A percentile compares a stretch with the other conserved stretches of the same genome.
These are phyloP conservation scores for Barbus barbus DNA, from an alignment of 2,113 vertebrate genomes.

Conservation along the genomic window DNA sequence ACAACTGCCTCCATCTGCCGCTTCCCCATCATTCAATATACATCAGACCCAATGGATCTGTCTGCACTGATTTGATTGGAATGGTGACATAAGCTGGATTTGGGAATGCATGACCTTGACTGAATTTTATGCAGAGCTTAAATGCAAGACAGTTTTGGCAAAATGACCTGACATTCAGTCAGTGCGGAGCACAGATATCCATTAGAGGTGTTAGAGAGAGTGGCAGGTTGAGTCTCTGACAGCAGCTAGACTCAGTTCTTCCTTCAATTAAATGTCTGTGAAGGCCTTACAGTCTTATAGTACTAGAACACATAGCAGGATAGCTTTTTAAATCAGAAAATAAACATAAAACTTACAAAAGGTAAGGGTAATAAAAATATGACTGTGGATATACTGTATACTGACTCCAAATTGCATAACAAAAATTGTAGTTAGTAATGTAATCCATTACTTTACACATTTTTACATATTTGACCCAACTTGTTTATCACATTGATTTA, in stretches of 20 bases:
- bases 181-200: constrained; percentile 61
- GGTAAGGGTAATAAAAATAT: too few relatives aligned
- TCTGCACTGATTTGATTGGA: constrained; percentile 15
- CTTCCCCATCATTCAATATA: too few relatives aligned
- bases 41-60: not conserved
- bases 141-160: not conserved
- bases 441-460: too few relatives aligned
- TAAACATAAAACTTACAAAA: too few relatives aligned
- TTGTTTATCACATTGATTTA: too few relatives aligned
- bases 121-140: not conserved
- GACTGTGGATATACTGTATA: too few relatives aligned
- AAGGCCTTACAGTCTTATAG: constrained; percentile 45
- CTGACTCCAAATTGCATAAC: too few relatives aligned
- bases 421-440: too few relatives aligned
- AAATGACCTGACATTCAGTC: constrained; percentile 29
- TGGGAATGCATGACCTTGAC: constrained; percentile 9
- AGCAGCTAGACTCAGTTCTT: constrained; percentile 51
- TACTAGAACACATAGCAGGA: not conserved
- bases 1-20: too few relatives aligned
- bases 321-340: not conserved
- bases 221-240: constrained; percentile 56
- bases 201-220: constrained; percentile 57
- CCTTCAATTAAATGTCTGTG: constrained; percentile 69
- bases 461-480: too few relatives aligned
- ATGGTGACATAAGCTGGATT: constrained; percentile 20